These are phyloP conservation scores for Dipodomys merriami DNA, from an alignment of 2,113 vertebrate genomes.

Conservation along the genomic window DNA sequence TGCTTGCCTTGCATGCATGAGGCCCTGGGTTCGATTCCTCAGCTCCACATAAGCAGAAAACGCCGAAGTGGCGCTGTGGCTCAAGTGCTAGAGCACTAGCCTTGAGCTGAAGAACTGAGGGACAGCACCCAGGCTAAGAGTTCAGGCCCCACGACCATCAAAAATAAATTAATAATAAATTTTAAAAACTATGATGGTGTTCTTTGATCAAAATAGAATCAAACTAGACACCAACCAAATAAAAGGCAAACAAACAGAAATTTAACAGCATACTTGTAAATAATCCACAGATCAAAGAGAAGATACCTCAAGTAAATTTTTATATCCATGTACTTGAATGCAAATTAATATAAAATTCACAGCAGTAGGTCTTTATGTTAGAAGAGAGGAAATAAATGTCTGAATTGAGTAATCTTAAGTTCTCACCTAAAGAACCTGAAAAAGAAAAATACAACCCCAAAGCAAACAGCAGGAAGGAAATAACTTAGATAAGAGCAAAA, in stretches of 20 bases:
- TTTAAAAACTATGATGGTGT: background rate
- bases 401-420: background rate
- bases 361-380: background rate
- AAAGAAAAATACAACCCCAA: constrained; percentile 44
- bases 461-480: constrained; percentile 30
- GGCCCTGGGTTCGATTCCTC: too few species aligned
- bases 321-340: background rate
- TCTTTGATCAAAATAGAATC: background rate
- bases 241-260: background rate
- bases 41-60: too few species aligned
- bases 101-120: too few species aligned
- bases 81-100: too few species aligned
- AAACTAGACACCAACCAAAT: background rate
- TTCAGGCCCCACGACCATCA: too few species aligned
- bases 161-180: background rate
- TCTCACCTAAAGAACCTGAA: background rate
- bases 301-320: background rate
- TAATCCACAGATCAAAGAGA: background rate
- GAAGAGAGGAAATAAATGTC: background rate
- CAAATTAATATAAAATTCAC: constrained; percentile 31
- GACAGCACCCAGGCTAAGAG: too few species aligned
- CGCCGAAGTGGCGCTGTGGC: too few species aligned
- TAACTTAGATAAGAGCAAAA: constrained; percentile 47
- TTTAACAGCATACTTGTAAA: background rate
- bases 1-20: too few species aligned